Conservation (phyloP, 2,113 vertebrate genomes). For the Micronycteris hirsuta region DNA sequence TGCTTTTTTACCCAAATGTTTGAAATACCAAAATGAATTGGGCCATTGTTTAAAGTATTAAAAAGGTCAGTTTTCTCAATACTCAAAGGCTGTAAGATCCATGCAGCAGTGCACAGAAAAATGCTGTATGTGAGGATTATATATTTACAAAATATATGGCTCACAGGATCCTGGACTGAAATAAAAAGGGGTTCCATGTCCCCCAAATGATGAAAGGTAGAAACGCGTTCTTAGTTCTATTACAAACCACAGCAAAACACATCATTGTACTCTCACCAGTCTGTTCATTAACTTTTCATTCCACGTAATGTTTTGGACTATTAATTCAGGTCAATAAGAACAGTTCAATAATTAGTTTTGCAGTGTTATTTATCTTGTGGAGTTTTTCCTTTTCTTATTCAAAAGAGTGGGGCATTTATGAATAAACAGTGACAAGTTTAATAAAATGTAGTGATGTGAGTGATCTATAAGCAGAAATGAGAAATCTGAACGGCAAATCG, state of each 20-base stretch:
- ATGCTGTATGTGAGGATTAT: neutral
- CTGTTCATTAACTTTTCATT: conserved; percentile 59
- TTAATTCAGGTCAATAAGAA: conserved; percentile 54
- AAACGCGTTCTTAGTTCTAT: conserved; percentile 28
- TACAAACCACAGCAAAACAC: conserved; percentile 31
- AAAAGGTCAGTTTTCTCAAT: neutral
- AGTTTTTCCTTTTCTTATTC: conserved; percentile 45
- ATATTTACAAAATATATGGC: neutral
- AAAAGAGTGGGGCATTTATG: conserved; percentile 11
- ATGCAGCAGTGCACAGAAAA: neutral
- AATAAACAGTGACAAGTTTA: conserved; percentile 46
- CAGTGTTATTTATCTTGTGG: conserved; percentile 41
- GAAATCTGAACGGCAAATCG: conserved; percentile 14
- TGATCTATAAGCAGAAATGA: conserved; percentile 1
- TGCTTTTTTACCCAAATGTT: neutral
- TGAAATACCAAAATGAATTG: conserved; percentile 43
- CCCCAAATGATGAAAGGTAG: conserved; percentile 21
- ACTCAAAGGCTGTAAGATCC: neutral
- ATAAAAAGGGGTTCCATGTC: neutral
- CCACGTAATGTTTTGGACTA: conserved; percentile 31
- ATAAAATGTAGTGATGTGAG: conserved; percentile 45
- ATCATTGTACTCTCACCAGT: neutral
- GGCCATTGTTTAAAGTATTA: neutral
- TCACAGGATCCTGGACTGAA: neutral
- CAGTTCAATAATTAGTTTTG: conserved; percentile 62